Base-by-base conservation (phyloP, 2,113 vertebrate genomes). In the Salvelinus alpinus region DNA sequence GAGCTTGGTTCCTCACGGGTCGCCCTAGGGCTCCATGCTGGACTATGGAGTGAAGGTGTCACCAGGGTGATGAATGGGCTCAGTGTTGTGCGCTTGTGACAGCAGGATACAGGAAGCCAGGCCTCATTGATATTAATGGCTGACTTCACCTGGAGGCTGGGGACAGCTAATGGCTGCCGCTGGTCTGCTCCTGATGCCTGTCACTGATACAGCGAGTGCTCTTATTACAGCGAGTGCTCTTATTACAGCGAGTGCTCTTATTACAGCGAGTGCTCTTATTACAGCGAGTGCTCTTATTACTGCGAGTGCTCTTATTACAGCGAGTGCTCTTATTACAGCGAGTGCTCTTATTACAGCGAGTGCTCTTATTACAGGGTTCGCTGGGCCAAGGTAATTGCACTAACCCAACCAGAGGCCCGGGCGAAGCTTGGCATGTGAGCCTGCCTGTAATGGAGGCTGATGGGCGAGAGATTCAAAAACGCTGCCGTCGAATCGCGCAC, bases 381-480 rank as follows among this genome's bases (percentile, higher is more conserved):
- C 87, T 22, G 31, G 83, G 75, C 80, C 66, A 47, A 64, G 82
- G 85, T 88, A 89, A 91, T 86, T 85, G 86, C 75, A 73, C 77
- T 84, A 88, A 92, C 86, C 85, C 88, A 86, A 88, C 89, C 83
- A 86, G 79, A 83, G 86, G 68, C 7, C 29, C 29, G 2, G n/a
- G 76, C 75, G 81, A 3, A 82, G 75, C 80, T 20, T 78, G 34
- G 44, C 71, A 18, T 29, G 75, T 70, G 86, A 34, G 34, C 34
- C 0, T 8, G 18, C 59, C 2, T 71, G 64, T 85, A 88, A 88
- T 86, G 75, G 79, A 82, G 76, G 77, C 74, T 86, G 87, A 92
- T 83, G 81, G 80, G 81, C 8, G 77, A 73, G 78, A 85, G 88
- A 89, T 90, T 88, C 87, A 84, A 88, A 88, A 90, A 80, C 22